These are phyloP conservation scores for Myripristis jacobus DNA, from an alignment of 2,797 vertebrate species.

Conservation along the genomic window DNA sequence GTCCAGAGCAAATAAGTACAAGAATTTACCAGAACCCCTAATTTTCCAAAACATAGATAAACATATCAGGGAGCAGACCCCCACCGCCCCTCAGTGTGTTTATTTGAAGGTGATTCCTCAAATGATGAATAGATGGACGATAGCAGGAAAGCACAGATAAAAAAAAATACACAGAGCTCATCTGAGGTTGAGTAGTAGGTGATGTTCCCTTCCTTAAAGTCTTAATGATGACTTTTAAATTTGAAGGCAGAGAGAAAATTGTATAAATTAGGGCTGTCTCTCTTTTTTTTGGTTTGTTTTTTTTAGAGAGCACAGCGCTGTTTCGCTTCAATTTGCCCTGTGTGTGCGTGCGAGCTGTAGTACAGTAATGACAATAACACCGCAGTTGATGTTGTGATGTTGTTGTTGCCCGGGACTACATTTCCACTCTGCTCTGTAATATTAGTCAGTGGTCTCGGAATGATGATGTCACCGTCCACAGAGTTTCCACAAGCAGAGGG, in stretches of 20 bases:
- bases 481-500: constrained; percentile 64
- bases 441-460: constrained; percentile 52
- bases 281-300: constrained; percentile 10
- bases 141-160: background rate
- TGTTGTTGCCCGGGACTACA: constrained; percentile 39
- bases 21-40: constrained; percentile 55
- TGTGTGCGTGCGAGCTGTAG: constrained; percentile 15
- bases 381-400: constrained; percentile 41
- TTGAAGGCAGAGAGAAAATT: constrained; percentile 4
- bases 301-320: background rate
- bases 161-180: constrained; percentile 10
- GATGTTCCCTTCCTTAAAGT: constrained; percentile 18
- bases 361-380: constrained; percentile 33
- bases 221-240: constrained; percentile 31
- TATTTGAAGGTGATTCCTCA: constrained; percentile 50
- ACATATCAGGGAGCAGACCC: constrained; percentile 36
- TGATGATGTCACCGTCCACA: constrained; percentile 70
- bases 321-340: constrained; percentile 5
- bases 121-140: constrained; percentile 41
- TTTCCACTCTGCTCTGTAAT: constrained; percentile 53
- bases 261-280: background rate
- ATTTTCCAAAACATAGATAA: constrained; percentile 62
- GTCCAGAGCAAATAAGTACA: constrained; percentile 37
- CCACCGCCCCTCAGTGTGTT: constrained; percentile 44
- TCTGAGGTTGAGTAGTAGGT: no score